phyloP scores from a whole-genome alignment of 2,888 invertebrate species.

The Scaeva pyrastri region DNA sequence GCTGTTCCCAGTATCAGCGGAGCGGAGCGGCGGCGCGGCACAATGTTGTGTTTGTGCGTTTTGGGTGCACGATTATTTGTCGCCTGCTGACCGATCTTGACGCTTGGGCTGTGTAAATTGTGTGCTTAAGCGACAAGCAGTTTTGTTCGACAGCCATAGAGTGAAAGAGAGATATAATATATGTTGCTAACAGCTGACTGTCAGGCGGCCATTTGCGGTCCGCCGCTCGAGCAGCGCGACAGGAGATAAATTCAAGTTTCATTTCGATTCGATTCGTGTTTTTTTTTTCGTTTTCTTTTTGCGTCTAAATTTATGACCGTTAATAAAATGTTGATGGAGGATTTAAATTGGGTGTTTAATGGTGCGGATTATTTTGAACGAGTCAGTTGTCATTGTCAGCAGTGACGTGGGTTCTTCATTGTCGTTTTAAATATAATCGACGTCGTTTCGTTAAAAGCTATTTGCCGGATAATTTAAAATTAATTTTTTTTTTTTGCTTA shows the following conservation, averaged over 20 bases:
- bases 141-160: constrained; percentile 44
- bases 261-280: no score
- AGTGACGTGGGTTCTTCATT: constrained; percentile 28
- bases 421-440: constrained; percentile 17
- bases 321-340: constrained; percentile 67
- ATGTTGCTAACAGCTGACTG: constrained; percentile 67
- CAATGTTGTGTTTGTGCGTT: constrained; percentile 17
- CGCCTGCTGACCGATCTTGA: constrained; percentile 60
- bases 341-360: constrained; percentile 58
- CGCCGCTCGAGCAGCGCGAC: constrained; percentile 14
- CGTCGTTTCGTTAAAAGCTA: constrained; percentile 21
- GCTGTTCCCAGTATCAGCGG: neutral
- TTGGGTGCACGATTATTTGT: constrained; percentile 55
- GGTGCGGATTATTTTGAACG: constrained; percentile 34
- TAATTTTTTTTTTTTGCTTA: neutral
- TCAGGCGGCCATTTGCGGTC: constrained; percentile 58
- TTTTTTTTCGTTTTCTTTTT: neutral
- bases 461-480: constrained; percentile 41
- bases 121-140: constrained; percentile 50
- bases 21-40: no score
- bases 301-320: constrained; percentile 47
- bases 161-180: constrained; percentile 52
- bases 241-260: constrained; percentile 56
- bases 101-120: constrained; percentile 56
- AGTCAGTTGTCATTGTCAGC: constrained; percentile 30